These are phyloP conservation scores for Drosophila arawakana DNA, from an alignment of 1,140 invertebrate species.

Conservation along the genomic window DNA sequence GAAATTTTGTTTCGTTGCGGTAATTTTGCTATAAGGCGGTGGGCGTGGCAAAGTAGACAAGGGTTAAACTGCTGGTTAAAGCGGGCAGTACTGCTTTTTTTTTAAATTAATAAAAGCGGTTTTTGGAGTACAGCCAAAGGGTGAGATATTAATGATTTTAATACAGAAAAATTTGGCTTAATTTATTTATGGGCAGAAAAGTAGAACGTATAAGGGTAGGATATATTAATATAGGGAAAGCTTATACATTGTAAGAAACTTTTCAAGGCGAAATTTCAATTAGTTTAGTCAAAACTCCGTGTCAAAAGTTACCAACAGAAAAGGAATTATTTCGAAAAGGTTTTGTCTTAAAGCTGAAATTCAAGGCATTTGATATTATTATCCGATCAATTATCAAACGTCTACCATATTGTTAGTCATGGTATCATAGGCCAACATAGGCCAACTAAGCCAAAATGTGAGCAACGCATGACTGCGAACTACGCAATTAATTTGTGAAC, in stretches of 20 bases:
- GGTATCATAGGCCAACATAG: no score
- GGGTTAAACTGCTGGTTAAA: background rate
- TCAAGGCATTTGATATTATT: no score
- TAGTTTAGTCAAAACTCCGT: no score
- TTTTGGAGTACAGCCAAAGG: constrained; percentile 4
- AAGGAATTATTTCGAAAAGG: no score
- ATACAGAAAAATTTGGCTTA: background rate
- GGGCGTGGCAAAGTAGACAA: constrained; percentile 17
- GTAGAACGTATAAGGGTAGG: background rate
- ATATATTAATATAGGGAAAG: no score
- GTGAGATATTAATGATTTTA: constrained; percentile 9
- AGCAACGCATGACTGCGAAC: background rate
- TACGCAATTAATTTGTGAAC: constrained; percentile 28
- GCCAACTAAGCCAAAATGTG: background rate
- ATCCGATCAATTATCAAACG: no score
- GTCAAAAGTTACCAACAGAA: no score
- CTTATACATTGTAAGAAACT: no score
- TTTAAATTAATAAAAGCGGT: constrained; percentile 37
- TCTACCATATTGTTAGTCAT: no score
- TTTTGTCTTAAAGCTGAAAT: no score
- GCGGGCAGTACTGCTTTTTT: background rate
- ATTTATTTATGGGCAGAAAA: background rate
- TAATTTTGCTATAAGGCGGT: constrained; percentile 18
- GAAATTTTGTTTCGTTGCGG: constrained; percentile 39
- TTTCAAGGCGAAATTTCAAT: no score